phyloP scores from a whole-genome alignment of 1,140 invertebrate genomes.

The Anastrepha ludens region DNA sequence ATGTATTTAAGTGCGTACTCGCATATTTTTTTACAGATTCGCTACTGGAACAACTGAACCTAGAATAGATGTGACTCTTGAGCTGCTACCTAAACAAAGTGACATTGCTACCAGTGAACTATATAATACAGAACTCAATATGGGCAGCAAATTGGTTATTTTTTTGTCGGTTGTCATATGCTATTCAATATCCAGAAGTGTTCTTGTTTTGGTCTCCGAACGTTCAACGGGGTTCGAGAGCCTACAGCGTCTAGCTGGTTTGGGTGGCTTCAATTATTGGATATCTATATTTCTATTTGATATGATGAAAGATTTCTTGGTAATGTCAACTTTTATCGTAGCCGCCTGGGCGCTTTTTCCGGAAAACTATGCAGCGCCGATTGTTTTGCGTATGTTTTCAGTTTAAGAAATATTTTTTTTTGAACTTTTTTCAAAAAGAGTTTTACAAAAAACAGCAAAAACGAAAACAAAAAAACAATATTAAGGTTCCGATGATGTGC shows the following conservation, averaged over 20 bases:
- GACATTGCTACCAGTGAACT: not conserved
- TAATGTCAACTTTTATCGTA: not conserved
- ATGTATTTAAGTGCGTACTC: not conserved
- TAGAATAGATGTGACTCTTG: not conserved
- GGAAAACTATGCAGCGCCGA: not conserved
- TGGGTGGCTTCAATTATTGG: not conserved
- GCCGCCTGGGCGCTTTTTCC: not conserved
- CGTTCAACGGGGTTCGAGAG: not conserved
- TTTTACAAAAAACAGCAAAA: no score
- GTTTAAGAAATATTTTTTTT: no score
- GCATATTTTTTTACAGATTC: not conserved
- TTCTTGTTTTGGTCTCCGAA: not conserved
- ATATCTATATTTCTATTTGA: conserved; percentile 14
- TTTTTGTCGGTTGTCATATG: not conserved
- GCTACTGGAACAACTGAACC: not conserved
- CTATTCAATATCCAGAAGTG: not conserved
- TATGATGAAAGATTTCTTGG: not conserved
- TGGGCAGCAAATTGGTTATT: not conserved
- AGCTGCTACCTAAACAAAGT: not conserved
- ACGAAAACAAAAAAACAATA: no score
- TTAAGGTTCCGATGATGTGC: no score
- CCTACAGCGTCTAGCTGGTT: not conserved
- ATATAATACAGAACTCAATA: not conserved
- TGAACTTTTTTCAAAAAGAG: no score
- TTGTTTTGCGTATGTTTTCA: not conserved